Base-by-base conservation (phyloP, 2,113 vertebrate species). In the Erinaceus europaeus region DNA sequence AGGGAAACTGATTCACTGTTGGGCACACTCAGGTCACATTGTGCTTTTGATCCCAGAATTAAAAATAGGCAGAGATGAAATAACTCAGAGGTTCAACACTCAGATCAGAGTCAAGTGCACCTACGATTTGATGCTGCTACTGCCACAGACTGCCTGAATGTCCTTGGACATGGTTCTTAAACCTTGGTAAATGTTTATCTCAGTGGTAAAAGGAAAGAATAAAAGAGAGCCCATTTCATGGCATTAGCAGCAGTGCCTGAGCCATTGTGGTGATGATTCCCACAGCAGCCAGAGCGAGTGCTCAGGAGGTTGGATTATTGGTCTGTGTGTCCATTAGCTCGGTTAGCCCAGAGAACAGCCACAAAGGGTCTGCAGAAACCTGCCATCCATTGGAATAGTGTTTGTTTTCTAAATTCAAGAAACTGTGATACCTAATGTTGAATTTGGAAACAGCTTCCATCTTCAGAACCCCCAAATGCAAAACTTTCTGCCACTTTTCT, bases 261-360 rank as follows among this genome's bases (percentile, higher is more conserved):
- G 46, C 25, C 6, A 0, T 5, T 5, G 40, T 18, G 9, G 32
- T 9, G 67, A 17, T 17, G 34, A 20, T 36, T 18, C 5, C 12
- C 0, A 0, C 14, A 1, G 2, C 6, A 15, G 29, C 6, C n/a
- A 9, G 18, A 21, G 29, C 21, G 21, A 9, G 18, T 40, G 4
- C 59, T 64, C 32, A 12, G 25, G 83, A 27, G 50, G 18, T 61
- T 34, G 3, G 6, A 13, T 4, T 42, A 15, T 74, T 15, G 46
- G 0, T 53, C 42, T 29, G 68, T 10, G 55, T 18, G 23, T 48
- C 40, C 32, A 27, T 34, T 14, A 61, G 32, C 25, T 50, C 34
- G 2, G 3, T 74, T 74, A 69, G 18, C 20, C 25, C 48, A 6
- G 40, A 23, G 50, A 76, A n/a, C 36, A 84, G 10, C 4, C 36